These are phyloP conservation scores for Saguinus imperator DNA, from an alignment of 2,113 vertebrate species.

Conservation along the genomic window DNA sequence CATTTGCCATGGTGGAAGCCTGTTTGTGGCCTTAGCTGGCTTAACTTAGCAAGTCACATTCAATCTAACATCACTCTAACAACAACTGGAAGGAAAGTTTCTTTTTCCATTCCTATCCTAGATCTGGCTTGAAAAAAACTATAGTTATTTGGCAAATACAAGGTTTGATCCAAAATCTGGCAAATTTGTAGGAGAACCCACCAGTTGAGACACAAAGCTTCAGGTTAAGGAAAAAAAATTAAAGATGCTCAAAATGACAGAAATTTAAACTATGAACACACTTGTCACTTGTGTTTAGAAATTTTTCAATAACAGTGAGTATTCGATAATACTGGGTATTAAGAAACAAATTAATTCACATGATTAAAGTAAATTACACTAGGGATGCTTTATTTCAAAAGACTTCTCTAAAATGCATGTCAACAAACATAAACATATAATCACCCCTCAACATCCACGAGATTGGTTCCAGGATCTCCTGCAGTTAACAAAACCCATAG, in stretches of 20 bases:
- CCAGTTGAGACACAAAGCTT: background rate
- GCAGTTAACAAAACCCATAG: background rate
- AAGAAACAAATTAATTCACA: background rate
- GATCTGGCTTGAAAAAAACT: background rate
- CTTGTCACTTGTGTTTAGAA: background rate
- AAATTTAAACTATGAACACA: background rate
- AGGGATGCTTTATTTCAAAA: constrained; percentile 6
- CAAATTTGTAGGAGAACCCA: background rate
- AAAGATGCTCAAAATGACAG: background rate
- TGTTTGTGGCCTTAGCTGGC: background rate
- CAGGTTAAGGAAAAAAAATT: background rate
- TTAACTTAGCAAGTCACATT: background rate
- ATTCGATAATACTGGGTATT: background rate
- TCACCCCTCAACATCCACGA: background rate
- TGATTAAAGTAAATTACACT: background rate
- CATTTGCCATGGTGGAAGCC: background rate
- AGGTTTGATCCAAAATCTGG: background rate
- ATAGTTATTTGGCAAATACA: background rate
- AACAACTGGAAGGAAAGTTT: background rate
- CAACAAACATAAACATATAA: background rate
- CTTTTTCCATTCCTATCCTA: background rate
- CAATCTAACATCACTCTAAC: background rate
- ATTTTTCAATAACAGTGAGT: background rate
- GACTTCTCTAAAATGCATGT: background rate
- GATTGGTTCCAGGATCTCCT: background rate